Evolutionary conservation across 2,797 vertebrate genomes (phyloP), one percentile per base, ranked within the genome.

Genomic region (Sternarchorhynchus goeldii): DNA sequence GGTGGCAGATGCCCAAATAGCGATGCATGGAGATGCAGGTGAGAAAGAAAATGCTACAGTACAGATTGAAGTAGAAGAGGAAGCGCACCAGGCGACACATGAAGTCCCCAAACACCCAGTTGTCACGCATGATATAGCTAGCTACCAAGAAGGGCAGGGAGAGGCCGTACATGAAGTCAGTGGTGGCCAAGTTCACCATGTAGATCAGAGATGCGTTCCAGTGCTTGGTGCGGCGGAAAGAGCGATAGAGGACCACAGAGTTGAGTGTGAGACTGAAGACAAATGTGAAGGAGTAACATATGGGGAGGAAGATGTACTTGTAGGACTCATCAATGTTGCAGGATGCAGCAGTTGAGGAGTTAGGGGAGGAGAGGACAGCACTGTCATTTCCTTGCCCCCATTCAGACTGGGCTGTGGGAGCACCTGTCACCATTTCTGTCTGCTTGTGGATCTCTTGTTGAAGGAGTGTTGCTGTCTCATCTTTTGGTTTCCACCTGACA

Each of bases 41-140:
- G 85, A 94, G 93, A 88, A 95, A 94, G 89, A 94, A 94, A 85
- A 94, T 94, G 78, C 93, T 94, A 87, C 93, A 93, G 86, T 94
- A 94, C 31, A 94, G 92, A 86, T 95, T 95, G 64, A 95, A 94
- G 85, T 95, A 95, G 87, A 95, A 95, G 7, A 95, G 92, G 76
- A 95, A 95, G 2, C 94, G 93, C 7, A 95, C 94, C 64, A 95
- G 85, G 8, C 94, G 93, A 76, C 94, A 95, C 93, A 94, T 94
- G 81, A 93, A 94, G 89, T 94, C 94, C 17, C 94, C 94, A 17
- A 95, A 95, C 18, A 94, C 84, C 94, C 94, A 95, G 59, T 90
- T 88, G 86, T 95, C 93, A 0, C 81, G 89, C 92, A 94, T 94
- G 77, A 95, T 77, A 73, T 95, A 95, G 83, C 93, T 95, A 2